Base-by-base conservation (phyloP, 2,797 vertebrate genomes). In the Eidolon dupreanum region DNA sequence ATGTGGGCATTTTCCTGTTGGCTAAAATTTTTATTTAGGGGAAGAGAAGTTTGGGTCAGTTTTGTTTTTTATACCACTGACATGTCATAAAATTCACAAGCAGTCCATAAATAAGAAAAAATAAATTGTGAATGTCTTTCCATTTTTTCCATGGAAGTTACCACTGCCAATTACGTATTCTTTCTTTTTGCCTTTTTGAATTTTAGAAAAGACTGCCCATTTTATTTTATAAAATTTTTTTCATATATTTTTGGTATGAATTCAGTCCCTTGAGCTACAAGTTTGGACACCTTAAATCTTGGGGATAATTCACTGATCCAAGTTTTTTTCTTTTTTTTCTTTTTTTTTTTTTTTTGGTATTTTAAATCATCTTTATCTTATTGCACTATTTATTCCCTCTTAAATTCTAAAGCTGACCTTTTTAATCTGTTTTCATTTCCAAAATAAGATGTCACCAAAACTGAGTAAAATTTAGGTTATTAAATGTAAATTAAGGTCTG, bases 391-490 rank as follows among this genome's bases (percentile, higher is more conserved):
- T 95, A 70, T 77, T 95, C 31, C 7, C 9, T 59, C 63, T 51
- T 94, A 11, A 90, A 83, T 79, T 92, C 43, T 95, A 79, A 70
- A 61, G n/a, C 9, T 96, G 46, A 82, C 75, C 38, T 91, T 95
- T 96, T n/a, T 84, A 57, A 79, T 36, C 9, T 85, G 5, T 88
- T 86, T 86, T 22, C 70, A 0, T 90, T 96, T 93, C 41, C 53
- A 85, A 95, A 88, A 65, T 70, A 28, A 43, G 41, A 61, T 71
- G 28, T 68, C 31, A 49, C 41, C 33, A 55, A 87, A 95, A 94
- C 2, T 70, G 12, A 89, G 19, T 73, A 66, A 92, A 94, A 71
- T 43, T 41, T 94, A 84, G 82, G 26, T 75, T 78, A 61, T 97
- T 88, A 68, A 75, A 59, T 93, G 46, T 71, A 88, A 87, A 71